Evolutionary conservation across 1,140 invertebrate species (phyloP).

Genomic region (Hyles euphorbiae): DNA sequence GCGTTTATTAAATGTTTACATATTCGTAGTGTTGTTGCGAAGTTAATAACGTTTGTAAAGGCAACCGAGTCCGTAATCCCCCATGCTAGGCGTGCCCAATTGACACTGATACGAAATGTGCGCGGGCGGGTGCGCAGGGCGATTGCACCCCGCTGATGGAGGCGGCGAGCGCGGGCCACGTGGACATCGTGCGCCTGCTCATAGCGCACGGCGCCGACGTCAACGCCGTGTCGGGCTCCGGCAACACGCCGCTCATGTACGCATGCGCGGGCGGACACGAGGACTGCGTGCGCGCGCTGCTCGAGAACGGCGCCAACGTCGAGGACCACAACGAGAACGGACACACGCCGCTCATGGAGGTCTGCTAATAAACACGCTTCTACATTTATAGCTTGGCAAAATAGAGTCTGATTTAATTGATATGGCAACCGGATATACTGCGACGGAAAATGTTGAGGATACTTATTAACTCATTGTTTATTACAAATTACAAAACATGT

Average conservation of each 20-base stretch:
- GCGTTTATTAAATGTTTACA: too few relatives aligned
- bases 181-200: conserved; percentile 94
- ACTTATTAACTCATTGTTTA: too few relatives aligned
- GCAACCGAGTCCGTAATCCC: too few relatives aligned
- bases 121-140: conserved; percentile 64
- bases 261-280: conserved; percentile 97
- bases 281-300: conserved; percentile 91
- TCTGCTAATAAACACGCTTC: conserved; percentile 6
- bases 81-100: not conserved
- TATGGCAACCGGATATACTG: too few relatives aligned
- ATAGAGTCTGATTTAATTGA: too few relatives aligned
- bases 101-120: not conserved
- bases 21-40: not conserved
- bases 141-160: conserved; percentile 99
- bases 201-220: conserved; percentile 95
- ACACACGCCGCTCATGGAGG: conserved; percentile 98
- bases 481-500: too few relatives aligned
- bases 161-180: conserved; percentile 94
- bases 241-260: conserved; percentile 98
- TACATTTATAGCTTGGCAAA: too few relatives aligned
- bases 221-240: conserved; percentile 96
- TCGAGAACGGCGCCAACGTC: conserved; percentile 95
- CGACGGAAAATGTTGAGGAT: too few relatives aligned
- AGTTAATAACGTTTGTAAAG: too few relatives aligned
- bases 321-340: conserved; percentile 99